phyloP scores from a whole-genome alignment of 1,140 invertebrate species.

The Ooceraea biroi region DNA sequence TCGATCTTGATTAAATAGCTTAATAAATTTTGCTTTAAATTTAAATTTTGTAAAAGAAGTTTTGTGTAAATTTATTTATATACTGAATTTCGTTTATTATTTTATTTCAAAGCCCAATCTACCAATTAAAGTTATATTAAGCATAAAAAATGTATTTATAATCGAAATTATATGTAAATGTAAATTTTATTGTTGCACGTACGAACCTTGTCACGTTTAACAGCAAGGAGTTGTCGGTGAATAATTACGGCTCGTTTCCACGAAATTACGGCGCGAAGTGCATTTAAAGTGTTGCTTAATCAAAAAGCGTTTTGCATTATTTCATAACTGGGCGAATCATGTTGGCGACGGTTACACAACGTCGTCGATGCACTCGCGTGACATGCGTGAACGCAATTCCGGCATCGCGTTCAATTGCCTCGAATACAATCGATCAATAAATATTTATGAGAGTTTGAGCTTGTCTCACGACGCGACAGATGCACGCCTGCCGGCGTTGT shows the following conservation, averaged over 20 bases:
- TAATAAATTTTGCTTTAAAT: not conserved
- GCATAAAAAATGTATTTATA: not conserved
- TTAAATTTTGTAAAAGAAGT: too few species aligned
- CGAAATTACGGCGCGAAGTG: conserved; percentile 40
- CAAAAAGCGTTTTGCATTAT: conserved; percentile 50
- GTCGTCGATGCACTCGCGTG: conserved; percentile 37
- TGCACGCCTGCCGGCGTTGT: conserved; percentile 48
- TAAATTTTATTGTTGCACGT: conserved; percentile 29
- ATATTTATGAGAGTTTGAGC: conserved; percentile 79
- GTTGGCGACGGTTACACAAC: conserved; percentile 66
- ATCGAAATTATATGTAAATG: conserved; percentile 35
- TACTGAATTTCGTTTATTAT: not conserved
- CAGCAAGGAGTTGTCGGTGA: conserved; percentile 6
- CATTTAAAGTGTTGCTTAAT: conserved; percentile 51
- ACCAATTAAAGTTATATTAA: not conserved
- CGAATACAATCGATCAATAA: conserved; percentile 79
- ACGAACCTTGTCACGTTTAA: conserved; percentile 3
- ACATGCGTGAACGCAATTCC: conserved; percentile 69
- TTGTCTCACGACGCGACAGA: conserved; percentile 40
- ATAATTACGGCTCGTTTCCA: conserved; percentile 44
- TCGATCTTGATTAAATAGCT: not conserved
- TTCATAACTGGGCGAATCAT: conserved; percentile 61
- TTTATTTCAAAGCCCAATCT: not conserved
- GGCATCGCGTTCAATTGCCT: conserved; percentile 75
- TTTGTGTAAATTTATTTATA: conserved; percentile 14